Evolutionary conservation across 2,113 vertebrate species (phyloP).

Genomic region (Glareola pratincola): DNA sequence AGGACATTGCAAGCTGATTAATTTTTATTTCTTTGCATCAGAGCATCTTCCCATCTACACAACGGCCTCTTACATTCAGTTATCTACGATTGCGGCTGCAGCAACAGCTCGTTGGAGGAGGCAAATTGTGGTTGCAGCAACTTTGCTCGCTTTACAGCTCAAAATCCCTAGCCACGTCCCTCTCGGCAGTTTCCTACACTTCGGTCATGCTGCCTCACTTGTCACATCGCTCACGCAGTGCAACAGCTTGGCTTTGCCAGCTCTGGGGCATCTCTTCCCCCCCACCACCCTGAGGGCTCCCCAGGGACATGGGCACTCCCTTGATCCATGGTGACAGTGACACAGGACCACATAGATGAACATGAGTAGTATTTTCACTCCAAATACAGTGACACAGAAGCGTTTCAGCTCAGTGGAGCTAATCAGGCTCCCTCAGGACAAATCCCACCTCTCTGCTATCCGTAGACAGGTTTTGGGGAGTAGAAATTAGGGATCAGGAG

Average conservation of each 20-base stretch:
- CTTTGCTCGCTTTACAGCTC: background rate
- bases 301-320: too few relatives aligned
- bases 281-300: too few relatives aligned
- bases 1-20: background rate
- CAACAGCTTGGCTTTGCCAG: background rate
- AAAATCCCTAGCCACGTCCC: background rate
- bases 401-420: background rate
- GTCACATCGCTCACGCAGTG: accelerated
- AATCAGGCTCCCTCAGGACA: background rate
- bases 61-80: background rate
- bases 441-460: background rate
- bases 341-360: background rate
- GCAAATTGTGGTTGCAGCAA: accelerated
- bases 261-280: background rate
- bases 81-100: accelerated
- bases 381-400: accelerated
- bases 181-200: background rate
- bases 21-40: background rate
- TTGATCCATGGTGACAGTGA: background rate
- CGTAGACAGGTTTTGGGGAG: background rate
- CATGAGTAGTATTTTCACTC: background rate
- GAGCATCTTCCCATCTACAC: background rate
- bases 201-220: accelerated
- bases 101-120: background rate
- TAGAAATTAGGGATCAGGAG: background rate